A percentile compares a stretch with the other conserved stretches of the same genome.
Evolutionary conservation across 64 coral and sea anemone genomes (phyloP).

Genomic region (Exaiptasia diaphana): DNA sequence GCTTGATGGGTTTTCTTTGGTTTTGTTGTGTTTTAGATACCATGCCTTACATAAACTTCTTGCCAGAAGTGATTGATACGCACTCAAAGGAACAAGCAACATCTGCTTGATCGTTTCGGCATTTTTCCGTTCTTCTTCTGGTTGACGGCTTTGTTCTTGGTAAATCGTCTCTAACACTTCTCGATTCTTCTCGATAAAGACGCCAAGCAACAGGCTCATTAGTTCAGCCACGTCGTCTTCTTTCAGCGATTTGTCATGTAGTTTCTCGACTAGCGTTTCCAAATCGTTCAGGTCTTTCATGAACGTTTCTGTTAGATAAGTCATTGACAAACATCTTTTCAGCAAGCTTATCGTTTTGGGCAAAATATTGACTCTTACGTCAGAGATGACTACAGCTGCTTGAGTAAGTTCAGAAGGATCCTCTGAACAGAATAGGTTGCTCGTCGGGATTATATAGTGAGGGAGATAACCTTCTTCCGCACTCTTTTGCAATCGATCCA

Average conservation of each 20-base stretch:
- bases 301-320: slow-evolving; percentile 14
- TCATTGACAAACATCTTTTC: slow-evolving; percentile 44
- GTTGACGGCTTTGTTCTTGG: neutral
- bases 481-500: slow-evolving; percentile 70
- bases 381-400: slow-evolving; percentile 22
- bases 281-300: slow-evolving; percentile 23
- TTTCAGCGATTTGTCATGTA: slow-evolving; percentile 39
- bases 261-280: neutral
- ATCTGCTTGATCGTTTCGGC: neutral
- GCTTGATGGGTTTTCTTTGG: neutral
- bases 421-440: slow-evolving; percentile 57
- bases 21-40: neutral
- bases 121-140: neutral
- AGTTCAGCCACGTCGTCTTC: slow-evolving; percentile 2
- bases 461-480: slow-evolving; percentile 36
- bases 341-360: slow-evolving; percentile 38
- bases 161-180: slow-evolving; percentile 10
- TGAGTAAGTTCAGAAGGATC: slow-evolving; percentile 45
- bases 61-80: slow-evolving; percentile 64
- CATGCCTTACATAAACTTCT: slow-evolving; percentile 49
- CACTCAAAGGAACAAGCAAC: slow-evolving; percentile 21
- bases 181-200: slow-evolving; percentile 51
- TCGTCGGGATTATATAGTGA: slow-evolving; percentile 71
- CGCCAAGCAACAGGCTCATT: neutral
- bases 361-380: slow-evolving; percentile 51